phyloP scores from a whole-genome alignment of 2,888 invertebrate species.

The Lycia hirtaria region DNA sequence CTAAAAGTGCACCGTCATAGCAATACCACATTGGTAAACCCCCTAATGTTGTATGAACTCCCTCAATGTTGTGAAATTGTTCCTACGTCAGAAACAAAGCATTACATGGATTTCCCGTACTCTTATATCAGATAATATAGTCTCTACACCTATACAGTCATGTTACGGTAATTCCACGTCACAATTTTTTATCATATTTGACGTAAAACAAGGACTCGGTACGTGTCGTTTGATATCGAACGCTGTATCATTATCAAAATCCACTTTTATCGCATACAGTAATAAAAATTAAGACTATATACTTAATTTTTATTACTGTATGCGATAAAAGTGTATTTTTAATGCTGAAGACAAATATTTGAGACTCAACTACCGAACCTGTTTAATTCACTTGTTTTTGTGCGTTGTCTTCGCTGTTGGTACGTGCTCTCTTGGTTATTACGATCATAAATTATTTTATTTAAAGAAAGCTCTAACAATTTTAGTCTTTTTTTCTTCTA shows the following conservation, averaged over 20 bases:
- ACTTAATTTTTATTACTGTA: slow-evolving; percentile 17
- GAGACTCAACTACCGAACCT: slow-evolving; percentile 8
- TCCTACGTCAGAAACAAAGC: slow-evolving; percentile 11
- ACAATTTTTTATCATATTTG: slow-evolving; percentile 35
- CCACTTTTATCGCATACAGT: too few species aligned
- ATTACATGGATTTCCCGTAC: slow-evolving; percentile 8
- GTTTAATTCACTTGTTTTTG: slow-evolving; percentile 12
- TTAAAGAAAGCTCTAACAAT: too few species aligned
- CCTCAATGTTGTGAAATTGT: not conserved
- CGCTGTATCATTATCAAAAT: slow-evolving; percentile 34
- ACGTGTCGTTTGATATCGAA: slow-evolving; percentile 26
- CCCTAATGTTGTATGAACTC: not conserved
- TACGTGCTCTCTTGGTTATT: not conserved
- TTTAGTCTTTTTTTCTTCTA: too few species aligned
- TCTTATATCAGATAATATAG: slow-evolving; percentile 13
- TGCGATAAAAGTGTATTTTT: slow-evolving; percentile 5
- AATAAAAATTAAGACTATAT: too few species aligned
- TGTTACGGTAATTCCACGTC: slow-evolving; percentile 31
- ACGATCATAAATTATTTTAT: too few species aligned
- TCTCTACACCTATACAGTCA: slow-evolving; percentile 3
- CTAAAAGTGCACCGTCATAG: not conserved
- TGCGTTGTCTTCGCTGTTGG: not conserved
- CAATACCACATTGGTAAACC: slow-evolving; percentile 3
- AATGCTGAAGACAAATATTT: slow-evolving; percentile 7
- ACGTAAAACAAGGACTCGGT: slow-evolving; percentile 41